Conservation (phyloP, 2,113 vertebrate genomes). For the Aptenodytes forsteri region DNA sequence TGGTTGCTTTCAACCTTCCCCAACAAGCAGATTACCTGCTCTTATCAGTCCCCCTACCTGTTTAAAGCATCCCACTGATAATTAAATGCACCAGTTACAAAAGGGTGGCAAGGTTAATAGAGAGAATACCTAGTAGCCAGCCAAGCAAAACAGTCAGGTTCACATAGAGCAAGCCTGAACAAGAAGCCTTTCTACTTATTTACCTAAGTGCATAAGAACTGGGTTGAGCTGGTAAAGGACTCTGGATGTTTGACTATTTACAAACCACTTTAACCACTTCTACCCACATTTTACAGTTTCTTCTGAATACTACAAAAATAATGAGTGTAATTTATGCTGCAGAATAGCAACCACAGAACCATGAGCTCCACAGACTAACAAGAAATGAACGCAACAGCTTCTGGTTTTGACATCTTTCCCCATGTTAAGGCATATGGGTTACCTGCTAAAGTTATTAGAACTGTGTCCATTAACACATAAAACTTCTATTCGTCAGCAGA, state of each 20-base stretch:
- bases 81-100: conserved; percentile 93
- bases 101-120: conserved; percentile 95
- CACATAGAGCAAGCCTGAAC: conserved; percentile 90
- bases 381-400: not conserved
- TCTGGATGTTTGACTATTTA: conserved; percentile 71
- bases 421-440: not conserved
- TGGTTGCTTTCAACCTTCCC: conserved; percentile 66
- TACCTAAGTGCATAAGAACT: conserved; percentile 74
- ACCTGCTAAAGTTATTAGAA: not conserved
- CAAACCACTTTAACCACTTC: conserved; percentile 77
- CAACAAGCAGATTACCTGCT: conserved; percentile 69
- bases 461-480: not conserved
- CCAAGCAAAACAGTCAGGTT: conserved; percentile 89
- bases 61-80: conserved; percentile 86
- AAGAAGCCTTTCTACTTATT: conserved; percentile 89
- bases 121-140: conserved; percentile 91
- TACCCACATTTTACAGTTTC: conserved; percentile 69
- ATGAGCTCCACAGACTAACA: not conserved
- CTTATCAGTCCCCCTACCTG: conserved; percentile 84
- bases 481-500: not conserved
- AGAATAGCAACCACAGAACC: not conserved
- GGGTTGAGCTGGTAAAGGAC: conserved; percentile 70
- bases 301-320: conserved; percentile 17
- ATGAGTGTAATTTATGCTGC: not conserved
- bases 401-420: not conserved